A percentile compares a stretch with the other conserved stretches of the same genome.
These are phyloP conservation scores for Polypterus bichir DNA, from an alignment of 2,113 vertebrate genomes.

Conservation along the genomic window DNA sequence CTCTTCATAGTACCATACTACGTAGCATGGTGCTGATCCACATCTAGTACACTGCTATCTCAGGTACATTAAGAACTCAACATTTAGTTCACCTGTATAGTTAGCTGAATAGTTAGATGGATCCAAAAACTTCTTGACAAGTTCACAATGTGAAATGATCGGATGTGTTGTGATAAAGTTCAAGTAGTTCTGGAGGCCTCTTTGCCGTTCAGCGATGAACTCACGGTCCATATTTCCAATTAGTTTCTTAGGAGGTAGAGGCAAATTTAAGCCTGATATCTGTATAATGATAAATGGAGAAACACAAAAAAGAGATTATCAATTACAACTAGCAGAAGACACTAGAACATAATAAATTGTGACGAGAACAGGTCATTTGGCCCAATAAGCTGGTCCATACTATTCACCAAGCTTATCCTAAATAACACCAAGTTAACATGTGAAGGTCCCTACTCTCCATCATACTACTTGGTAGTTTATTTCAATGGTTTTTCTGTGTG, in stretches of 20 bases:
- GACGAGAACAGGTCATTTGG: too few relatives aligned
- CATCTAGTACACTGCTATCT: too few relatives aligned
- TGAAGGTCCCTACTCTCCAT: too few relatives aligned
- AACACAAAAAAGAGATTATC: slow-evolving; percentile 10
- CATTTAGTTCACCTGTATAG: slow-evolving; percentile 66
- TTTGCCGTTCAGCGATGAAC: slow-evolving; percentile 91
- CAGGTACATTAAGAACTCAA: neutral
- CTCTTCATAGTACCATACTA: too few relatives aligned
- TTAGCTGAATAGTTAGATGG: slow-evolving; percentile 86
- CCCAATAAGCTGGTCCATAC: too few relatives aligned
- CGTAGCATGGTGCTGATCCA: too few relatives aligned
- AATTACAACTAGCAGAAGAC: neutral
- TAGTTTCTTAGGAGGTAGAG: slow-evolving; percentile 91
- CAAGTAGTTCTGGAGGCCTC: slow-evolving; percentile 84
- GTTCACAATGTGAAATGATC: slow-evolving; percentile 69
- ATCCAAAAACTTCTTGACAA: slow-evolving; percentile 89
- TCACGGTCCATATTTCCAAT: slow-evolving; percentile 95
- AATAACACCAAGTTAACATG: too few relatives aligned
- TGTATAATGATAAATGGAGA: slow-evolving; percentile 33
- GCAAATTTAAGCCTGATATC: slow-evolving; percentile 78
- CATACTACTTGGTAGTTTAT: too few relatives aligned
- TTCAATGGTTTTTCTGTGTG: too few relatives aligned
- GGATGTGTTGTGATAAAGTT: slow-evolving; percentile 84
- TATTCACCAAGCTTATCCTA: too few relatives aligned
- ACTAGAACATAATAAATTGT: too few relatives aligned